phyloP scores from a whole-genome alignment of 2,113 vertebrate species.

The Hyperopisus bebe region DNA sequence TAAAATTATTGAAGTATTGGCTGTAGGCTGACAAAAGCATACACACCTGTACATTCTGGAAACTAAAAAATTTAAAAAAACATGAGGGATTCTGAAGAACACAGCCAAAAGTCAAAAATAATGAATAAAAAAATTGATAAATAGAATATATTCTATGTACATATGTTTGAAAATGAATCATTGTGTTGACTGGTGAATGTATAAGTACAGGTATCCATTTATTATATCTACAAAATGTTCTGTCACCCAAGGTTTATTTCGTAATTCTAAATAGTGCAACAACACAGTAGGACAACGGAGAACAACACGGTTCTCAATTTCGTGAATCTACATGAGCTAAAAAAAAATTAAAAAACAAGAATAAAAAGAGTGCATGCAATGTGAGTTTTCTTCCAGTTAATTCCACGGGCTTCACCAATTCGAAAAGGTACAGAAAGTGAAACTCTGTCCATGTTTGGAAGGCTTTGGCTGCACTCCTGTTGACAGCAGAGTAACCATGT shows the following conservation, averaged over 20 bases:
- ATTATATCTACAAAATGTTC: background rate
- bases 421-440: background rate
- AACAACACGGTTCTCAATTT: background rate
- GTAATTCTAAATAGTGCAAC: background rate
- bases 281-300: background rate
- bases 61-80: background rate
- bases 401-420: background rate
- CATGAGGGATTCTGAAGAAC: background rate
- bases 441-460: background rate
- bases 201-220: background rate
- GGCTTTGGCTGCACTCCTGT: background rate
- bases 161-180: background rate
- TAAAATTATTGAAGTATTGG: background rate
- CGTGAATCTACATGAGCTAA: background rate
- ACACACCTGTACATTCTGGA: background rate
- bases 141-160: background rate
- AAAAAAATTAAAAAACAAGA: background rate
- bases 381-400: background rate
- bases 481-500: background rate
- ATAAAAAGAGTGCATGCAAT: background rate
- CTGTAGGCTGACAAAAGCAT: background rate
- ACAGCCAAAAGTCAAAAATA: background rate
- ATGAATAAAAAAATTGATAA: background rate
- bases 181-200: background rate
- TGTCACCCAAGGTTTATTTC: background rate